Evolutionary conservation across 2,797 vertebrate species (phyloP), one percentile per base, ranked within the genome.

Genomic region (Enoplosus armatus): DNA sequence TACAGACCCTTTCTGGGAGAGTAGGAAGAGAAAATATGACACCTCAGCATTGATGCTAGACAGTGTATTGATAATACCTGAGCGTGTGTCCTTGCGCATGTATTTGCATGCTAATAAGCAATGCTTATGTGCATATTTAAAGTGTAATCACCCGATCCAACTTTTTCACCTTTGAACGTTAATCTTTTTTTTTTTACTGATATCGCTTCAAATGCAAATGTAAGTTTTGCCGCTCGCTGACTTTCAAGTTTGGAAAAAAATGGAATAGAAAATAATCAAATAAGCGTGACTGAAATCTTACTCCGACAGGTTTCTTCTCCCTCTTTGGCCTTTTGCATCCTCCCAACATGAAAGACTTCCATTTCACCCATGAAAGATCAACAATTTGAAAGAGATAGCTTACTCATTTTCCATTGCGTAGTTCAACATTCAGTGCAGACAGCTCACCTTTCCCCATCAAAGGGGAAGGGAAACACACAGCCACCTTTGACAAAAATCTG

Each of bases 331-430:
- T 90, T 91, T 91, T 80, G 76, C 77, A 0, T 83, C 69, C 61
- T 59, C 24, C 75, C 53, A 29, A 90, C 89, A 92, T 90, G 77
- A 94, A 93, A 92, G 87, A 86, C 79, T 87, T 92, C 66, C 66
- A 91, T 93, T 93, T 91, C 85, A 88, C 82, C 86, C 76, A 85
- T 87, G 81, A 90, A 91, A 92, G 89, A 91, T 90, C 85, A 84
- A 88, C 80, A 54, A 48, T 89, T 86, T 85, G 77, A 90, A 90
- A 90, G 87, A 76, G 89, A 92, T 91, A 84, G 33, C 78, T 64
- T 60, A 47, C 73, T 86, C 68, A 51, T 92, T 92, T 90, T 71
- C 75, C 61, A 75, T 73, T 73, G 84, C 43, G 2, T 59, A 18
- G 76, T 72, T 87, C 82, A 88, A 66, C 80, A 76, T 88, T 84